Conservation (phyloP, 64 coral and sea anemone genomes). For the Catalaphyllia jardinei region DNA sequence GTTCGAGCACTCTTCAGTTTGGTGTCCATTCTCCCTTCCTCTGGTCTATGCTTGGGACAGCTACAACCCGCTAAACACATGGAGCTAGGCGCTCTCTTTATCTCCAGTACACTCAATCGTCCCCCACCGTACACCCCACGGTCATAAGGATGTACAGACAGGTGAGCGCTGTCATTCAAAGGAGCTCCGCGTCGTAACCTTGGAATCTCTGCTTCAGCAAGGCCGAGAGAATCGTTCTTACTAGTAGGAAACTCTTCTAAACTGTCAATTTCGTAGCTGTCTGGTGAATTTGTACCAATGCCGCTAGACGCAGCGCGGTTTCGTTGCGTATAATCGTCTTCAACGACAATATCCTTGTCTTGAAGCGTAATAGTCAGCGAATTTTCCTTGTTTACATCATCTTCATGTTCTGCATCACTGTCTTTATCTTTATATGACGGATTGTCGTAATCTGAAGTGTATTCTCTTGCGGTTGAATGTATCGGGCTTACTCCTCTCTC, state of each 20-base stretch:
- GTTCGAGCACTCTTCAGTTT: background rate
- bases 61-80: background rate
- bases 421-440: background rate
- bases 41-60: constrained; percentile 1
- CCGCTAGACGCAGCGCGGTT: background rate
- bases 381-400: no score
- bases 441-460: background rate
- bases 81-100: constrained; percentile 16
- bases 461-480: background rate
- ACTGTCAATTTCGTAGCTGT: constrained; percentile 48
- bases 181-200: background rate
- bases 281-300: constrained; percentile 10
- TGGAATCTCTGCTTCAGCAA: background rate
- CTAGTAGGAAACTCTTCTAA: constrained; percentile 28
- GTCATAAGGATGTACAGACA: background rate
- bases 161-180: no score
- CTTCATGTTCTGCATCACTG: no score
- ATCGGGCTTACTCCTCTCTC: constrained; percentile 71
- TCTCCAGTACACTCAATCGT: constrained; percentile 31
- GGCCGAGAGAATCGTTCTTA: background rate
- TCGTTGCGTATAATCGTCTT: background rate
- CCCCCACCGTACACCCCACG: constrained; percentile 9
- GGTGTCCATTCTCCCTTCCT: background rate
- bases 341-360: background rate
- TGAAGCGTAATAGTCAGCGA: no score